Evolutionary conservation across 1,140 invertebrate genomes (phyloP).

Genomic region (Drosophila murphyi): DNA sequence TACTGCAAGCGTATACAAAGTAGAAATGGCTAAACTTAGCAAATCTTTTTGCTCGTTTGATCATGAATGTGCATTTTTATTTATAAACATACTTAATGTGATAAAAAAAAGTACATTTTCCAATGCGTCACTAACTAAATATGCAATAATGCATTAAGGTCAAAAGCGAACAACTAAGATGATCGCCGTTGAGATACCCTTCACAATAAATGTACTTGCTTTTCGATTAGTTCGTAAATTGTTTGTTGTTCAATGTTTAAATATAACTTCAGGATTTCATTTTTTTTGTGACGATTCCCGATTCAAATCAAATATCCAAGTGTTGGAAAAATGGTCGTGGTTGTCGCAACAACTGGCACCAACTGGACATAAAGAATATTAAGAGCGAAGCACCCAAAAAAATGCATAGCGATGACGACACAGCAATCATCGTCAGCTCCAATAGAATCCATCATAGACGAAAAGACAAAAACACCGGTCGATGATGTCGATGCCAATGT

Average conservation of each 20-base stretch:
- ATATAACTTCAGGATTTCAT: not conserved
- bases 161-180: no score
- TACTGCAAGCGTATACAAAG: no score
- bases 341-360: constrained; percentile 18
- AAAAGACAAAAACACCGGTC: no score
- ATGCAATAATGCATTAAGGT: no score
- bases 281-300: not conserved
- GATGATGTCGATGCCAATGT: no score
- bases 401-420: constrained; percentile 8
- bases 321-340: constrained; percentile 56
- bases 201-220: not conserved
- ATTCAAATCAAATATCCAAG: constrained; percentile 1
- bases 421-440: not conserved
- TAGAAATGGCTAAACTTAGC: no score
- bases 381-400: constrained; percentile 5
- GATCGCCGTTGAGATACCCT: not conserved
- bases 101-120: no score
- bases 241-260: not conserved
- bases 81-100: no score
- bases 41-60: no score
- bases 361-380: constrained; percentile 50
- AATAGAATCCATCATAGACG: no score
- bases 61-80: no score
- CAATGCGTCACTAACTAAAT: no score
- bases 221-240: not conserved